phyloP scores from a whole-genome alignment of 2,888 invertebrate species.

The Mythimna pallens region DNA sequence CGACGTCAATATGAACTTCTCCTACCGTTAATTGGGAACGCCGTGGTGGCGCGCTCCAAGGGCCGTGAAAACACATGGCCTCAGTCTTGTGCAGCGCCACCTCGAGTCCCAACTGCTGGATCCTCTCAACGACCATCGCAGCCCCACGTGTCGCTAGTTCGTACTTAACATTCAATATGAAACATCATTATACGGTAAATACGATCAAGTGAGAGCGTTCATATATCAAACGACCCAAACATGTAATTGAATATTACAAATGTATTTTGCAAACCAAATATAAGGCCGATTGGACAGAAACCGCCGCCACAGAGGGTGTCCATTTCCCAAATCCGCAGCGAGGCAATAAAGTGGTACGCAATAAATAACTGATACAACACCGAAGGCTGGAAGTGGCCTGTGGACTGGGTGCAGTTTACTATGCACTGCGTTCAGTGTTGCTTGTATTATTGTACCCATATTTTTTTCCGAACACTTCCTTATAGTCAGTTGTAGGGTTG shows the following conservation, averaged over 20 bases:
- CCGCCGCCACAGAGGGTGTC: conserved; percentile 65
- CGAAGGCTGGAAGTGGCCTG: conserved; percentile 70
- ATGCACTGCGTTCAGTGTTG: conserved; percentile 35
- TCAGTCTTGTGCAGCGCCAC: too few relatives aligned
- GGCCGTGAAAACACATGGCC: too few relatives aligned
- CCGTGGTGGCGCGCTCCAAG: too few relatives aligned
- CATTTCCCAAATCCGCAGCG: conserved; percentile 68
- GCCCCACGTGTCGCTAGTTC: too few relatives aligned
- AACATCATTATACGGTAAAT: conserved; percentile 32
- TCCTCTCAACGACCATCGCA: too few relatives aligned
- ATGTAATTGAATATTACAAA: conserved; percentile 66
- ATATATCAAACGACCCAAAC: conserved; percentile 59
- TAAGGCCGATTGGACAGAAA: conserved; percentile 70
- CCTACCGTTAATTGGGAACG: too few relatives aligned
- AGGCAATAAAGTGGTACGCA: conserved; percentile 67
- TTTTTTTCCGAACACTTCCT: conserved; percentile 11
- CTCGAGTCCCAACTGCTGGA: too few relatives aligned
- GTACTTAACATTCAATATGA: background rate
- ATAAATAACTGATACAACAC: conserved; percentile 80
- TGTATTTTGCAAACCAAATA: conserved; percentile 67
- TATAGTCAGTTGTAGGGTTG: background rate
- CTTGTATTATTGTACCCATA: conserved; percentile 17
- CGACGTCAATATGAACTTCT: too few relatives aligned
- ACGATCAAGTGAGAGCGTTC: conserved; percentile 26
- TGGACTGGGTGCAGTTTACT: conserved; percentile 73